Base-by-base conservation (phyloP, 2,888 invertebrate genomes). In the Schizaphis graminum region DNA sequence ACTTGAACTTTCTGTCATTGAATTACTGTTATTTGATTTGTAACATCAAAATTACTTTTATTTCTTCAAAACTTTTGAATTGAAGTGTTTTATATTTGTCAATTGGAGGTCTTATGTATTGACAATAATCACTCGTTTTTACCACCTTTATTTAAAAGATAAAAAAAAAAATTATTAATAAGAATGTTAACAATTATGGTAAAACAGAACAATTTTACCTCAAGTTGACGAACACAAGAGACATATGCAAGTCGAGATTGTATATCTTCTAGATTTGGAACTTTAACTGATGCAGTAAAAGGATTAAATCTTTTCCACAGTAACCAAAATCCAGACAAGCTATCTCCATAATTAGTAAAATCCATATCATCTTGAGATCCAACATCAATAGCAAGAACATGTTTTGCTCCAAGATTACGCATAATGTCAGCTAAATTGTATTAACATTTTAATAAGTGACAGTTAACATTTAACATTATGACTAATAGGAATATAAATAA, bases 231-330 rank as follows among this genome's bases (percentile, higher is more conserved):
- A 7, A 99, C 99, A 96, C 99, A 99, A 49, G 99, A 99, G 2
- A 99, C 99, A 95, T 99, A 99, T 0, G 99, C 99, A 91, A 99
- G 96, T 94, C 99, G 97, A 26, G 99, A 99, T 96, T 99, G 99
- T 95, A 99, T 99, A 95, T 99, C 99, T 0, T 99, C 99, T 96
- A 99, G 97, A 96, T 99, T 99, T 41, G 99, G 99, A 90, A 99
- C 99, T 96, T 98, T 98, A 0, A 99, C 98, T 0, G 98, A 97
- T 4, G 97, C 97, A 0, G 98, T 97, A 95, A 98, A 98, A 0
- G 98, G 99, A 96, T 99, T 98, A 98, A 98, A 99, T 95, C 98
- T 96, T 95, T 97, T 97, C 96, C 97, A 98, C 24, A 99, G 96
- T 88, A 99, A 96, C 99, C 99, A 99, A 98, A 99, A 99, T 1